Conservation (phyloP, 2,888 invertebrate genomes). For the Catocala fraxini region DNA sequence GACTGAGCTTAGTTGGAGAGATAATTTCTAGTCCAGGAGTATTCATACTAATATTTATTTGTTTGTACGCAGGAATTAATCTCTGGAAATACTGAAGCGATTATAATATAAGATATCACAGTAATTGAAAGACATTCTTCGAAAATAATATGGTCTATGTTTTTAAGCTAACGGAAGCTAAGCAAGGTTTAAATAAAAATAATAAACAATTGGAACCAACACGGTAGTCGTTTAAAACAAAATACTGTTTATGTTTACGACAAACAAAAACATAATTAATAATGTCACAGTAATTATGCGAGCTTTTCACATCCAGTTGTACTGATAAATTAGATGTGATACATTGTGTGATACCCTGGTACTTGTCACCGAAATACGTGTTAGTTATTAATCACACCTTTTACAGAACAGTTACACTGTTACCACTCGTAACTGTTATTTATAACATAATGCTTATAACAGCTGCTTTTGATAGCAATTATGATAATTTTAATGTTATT, state of each 20-base stretch:
- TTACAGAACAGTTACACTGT: slow-evolving; percentile 39
- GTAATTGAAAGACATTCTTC: no score
- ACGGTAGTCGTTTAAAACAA: no score
- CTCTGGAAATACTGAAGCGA: no score
- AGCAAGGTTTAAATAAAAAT: no score
- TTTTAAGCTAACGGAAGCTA: no score
- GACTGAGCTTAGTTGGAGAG: no score
- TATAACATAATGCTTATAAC: slow-evolving; percentile 31
- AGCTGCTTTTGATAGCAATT: slow-evolving; percentile 45
- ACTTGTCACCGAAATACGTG: slow-evolving; percentile 34
- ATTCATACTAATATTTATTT: no score
- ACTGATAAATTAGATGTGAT: slow-evolving; percentile 53
- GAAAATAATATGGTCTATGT: no score
- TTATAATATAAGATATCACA: no score
- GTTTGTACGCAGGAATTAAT: no score
- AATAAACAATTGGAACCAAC: no score
- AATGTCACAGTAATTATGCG: slow-evolving; percentile 41
- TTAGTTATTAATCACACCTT: slow-evolving; percentile 45
- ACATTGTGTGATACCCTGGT: slow-evolving; percentile 45
- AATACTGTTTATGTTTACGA: neutral
- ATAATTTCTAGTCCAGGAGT: no score
- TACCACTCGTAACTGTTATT: slow-evolving; percentile 22
- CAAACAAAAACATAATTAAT: slow-evolving; percentile 22
- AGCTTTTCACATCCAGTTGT: slow-evolving; percentile 41
- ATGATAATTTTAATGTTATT: slow-evolving; percentile 57